A percentile compares a stretch with the other conserved stretches of the same genome.
Conservation (phyloP, 2,888 invertebrate genomes). For the Drosophila nr. perissopoda region DNA sequence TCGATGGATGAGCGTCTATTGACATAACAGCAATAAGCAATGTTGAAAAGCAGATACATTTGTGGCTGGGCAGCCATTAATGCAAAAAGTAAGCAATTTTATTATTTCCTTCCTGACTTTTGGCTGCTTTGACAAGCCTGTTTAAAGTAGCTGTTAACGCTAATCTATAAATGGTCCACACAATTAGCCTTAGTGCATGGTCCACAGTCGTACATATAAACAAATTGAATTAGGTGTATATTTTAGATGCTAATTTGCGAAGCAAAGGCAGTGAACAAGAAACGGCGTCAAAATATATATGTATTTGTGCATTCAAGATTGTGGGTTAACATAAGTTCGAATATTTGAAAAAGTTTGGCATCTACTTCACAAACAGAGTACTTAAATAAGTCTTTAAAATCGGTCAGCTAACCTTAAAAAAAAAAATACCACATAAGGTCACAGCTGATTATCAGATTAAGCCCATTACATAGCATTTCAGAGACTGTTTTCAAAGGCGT, state of each 20-base stretch:
- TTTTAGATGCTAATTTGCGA: constrained; percentile 13
- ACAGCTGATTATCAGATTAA: constrained; percentile 1
- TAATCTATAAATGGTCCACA: constrained; percentile 24
- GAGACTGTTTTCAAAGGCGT: constrained; percentile 27
- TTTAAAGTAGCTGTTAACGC: constrained; percentile 6
- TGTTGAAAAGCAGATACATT: constrained; percentile 24
- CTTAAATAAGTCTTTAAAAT: not conserved
- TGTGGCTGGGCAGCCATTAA: constrained; percentile 18
- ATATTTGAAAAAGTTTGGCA: not conserved
- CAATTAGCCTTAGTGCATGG: constrained; percentile 12
- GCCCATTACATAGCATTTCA: constrained; percentile 11
- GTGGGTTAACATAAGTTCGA: not conserved
- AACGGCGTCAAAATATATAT: not conserved
- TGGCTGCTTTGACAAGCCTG: not conserved
- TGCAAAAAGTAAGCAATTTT: constrained; percentile 17
- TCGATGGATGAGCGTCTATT: constrained; percentile 23
- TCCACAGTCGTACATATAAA: not conserved
- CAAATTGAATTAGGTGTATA: constrained; percentile 35
- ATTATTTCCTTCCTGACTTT: not conserved
- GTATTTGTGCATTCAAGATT: not conserved
- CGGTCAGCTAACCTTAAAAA: not conserved
- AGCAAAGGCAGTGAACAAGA: not conserved
- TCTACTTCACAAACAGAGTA: not conserved
- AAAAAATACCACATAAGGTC: not conserved
- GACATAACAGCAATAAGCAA: constrained; percentile 30